Conservation (phyloP, 2,113 vertebrate genomes). For the Psittacula cyanocephala region DNA sequence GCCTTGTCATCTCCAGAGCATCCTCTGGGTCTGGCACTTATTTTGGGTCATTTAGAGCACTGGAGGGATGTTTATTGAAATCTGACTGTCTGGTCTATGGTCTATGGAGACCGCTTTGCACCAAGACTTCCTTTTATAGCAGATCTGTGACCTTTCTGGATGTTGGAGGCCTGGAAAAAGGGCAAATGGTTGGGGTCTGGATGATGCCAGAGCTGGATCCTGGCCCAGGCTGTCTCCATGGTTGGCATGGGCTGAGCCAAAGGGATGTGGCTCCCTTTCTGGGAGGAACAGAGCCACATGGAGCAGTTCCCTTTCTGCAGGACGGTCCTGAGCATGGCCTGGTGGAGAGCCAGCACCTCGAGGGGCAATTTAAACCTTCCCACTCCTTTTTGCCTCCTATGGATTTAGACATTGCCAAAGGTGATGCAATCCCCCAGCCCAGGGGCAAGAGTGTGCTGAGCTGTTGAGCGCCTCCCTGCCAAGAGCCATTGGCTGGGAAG, state of each 20-base stretch:
- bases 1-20: background rate
- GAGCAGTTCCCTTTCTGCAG: background rate
- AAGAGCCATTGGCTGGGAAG: background rate
- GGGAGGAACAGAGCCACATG: background rate
- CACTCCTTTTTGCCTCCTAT: accelerated
- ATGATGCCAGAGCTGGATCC: background rate
- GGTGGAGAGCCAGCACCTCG: background rate
- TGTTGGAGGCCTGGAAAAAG: background rate
- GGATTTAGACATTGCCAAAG: background rate
- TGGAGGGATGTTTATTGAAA: background rate
- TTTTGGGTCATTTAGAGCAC: background rate
- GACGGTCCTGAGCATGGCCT: background rate
- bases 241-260: background rate
- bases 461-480: background rate
- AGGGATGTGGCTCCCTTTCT: background rate
- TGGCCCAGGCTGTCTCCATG: background rate
- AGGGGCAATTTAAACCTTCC: background rate
- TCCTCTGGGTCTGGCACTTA: background rate
- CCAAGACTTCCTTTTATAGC: background rate
- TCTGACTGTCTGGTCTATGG: background rate
- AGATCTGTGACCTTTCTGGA: background rate
- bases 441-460: background rate
- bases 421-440: accelerated
- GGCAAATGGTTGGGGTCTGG: background rate
- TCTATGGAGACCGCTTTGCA: background rate